Conservation (phyloP, 53 echinoderm and acorn worm species). For the Paracentrotus lividus region DNA sequence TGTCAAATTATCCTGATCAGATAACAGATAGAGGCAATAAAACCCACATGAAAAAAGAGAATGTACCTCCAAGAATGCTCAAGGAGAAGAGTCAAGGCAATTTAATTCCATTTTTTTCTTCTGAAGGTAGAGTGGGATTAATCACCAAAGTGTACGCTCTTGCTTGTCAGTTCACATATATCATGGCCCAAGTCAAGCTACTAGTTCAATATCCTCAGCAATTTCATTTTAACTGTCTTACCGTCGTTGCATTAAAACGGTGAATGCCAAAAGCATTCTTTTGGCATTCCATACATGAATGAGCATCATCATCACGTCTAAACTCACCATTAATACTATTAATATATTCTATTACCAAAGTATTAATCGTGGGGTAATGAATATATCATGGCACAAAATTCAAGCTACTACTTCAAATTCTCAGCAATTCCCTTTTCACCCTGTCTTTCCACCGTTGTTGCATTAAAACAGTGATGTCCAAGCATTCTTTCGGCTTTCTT, state of each 20-base stretch:
- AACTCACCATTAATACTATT: too few species aligned
- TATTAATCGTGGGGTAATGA: too few species aligned
- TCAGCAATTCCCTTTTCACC: too few species aligned
- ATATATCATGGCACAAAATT: too few species aligned
- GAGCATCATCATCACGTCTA: too few species aligned
- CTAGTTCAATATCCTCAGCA: slow-evolving; percentile 16
- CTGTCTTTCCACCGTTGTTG: too few species aligned
- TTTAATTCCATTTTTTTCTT: slow-evolving; percentile 10
- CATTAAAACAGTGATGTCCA: too few species aligned
- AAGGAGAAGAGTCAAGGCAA: slow-evolving; percentile 16
- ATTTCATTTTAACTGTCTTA: background rate
- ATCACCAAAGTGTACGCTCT: background rate
- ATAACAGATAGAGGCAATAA: background rate
- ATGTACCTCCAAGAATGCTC: background rate
- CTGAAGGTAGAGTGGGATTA: background rate
- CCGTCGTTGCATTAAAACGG: background rate
- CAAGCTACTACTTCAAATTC: too few species aligned
- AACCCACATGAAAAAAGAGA: background rate
- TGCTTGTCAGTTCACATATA: slow-evolving; percentile 31
- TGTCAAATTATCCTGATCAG: background rate
- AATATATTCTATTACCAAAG: too few species aligned
- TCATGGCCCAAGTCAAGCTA: background rate
- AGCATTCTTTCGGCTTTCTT: too few species aligned
- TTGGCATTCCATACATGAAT: background rate
- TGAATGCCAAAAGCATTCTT: background rate